A percentile compares a stretch with the other conserved stretches of the same genome.
Evolutionary conservation across 2,113 vertebrate genomes (phyloP).

Genomic region (Ophiodon elongatus): DNA sequence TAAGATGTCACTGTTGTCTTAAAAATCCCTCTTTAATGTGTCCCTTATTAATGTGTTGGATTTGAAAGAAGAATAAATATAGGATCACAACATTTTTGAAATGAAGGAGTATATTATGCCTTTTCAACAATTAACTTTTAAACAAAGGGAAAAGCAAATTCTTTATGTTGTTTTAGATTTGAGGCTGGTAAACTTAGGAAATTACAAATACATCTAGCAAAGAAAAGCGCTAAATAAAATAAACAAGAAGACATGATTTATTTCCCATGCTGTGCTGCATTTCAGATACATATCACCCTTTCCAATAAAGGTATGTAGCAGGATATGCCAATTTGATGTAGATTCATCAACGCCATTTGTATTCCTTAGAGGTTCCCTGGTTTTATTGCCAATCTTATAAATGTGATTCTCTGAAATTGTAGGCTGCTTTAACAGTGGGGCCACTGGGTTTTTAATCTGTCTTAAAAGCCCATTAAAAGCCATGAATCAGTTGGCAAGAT

Average conservation of each 20-base stretch:
- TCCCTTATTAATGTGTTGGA: neutral
- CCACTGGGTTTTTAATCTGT: constrained; percentile 79
- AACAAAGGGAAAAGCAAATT: neutral
- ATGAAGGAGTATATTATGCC: neutral
- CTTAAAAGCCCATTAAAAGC: constrained; percentile 79
- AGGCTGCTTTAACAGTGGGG: constrained; percentile 55
- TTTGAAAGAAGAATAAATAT: constrained; percentile 14
- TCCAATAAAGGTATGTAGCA: constrained; percentile 44
- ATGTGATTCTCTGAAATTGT: constrained; percentile 61
- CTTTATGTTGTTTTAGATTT: neutral
- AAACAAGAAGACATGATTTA: constrained; percentile 7
- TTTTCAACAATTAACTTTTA: neutral
- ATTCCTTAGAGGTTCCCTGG: constrained; percentile 53
- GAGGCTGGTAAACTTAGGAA: neutral
- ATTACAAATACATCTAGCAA: neutral
- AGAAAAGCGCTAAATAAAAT: constrained; percentile 1
- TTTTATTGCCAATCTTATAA: constrained; percentile 75
- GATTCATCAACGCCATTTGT: constrained; percentile 59
- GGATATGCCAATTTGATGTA: constrained; percentile 51
- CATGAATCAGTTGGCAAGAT: constrained; percentile 65
- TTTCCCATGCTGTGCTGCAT: neutral
- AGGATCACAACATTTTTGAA: neutral
- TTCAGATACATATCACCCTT: constrained; percentile 25
- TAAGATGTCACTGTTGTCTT: neutral
- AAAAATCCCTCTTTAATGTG: neutral